Evolutionary conservation across 2,797 vertebrate genomes (phyloP), one percentile per base, ranked within the genome.

Genomic region (Steatocranus sp.): DNA sequence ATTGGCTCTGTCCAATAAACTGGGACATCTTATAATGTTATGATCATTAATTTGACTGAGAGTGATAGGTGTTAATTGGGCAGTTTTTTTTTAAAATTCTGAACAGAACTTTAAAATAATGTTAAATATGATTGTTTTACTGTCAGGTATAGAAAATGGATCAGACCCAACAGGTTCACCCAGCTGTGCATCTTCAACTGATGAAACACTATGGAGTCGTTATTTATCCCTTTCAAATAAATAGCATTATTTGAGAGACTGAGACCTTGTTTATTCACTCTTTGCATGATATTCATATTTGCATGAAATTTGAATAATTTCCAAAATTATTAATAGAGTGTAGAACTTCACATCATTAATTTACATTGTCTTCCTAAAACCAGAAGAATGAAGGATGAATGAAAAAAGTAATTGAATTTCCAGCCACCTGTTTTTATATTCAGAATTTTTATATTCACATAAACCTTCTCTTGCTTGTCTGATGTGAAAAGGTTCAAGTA

Each of bases 1-100:
- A 70, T 18, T 70, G 66, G 23, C 15, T 30, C 10, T 8, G 41
- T 27, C 9, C 15, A 46, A 8, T 46, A 73, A 27, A n/a, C 15
- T 73, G 41, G 15, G 27, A 18, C 6, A 12, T 17, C 23, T 48
- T 48, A 48, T 46, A 11, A 7, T 73, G 46, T 70, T 73, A 73
- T 73, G 25, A 46, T 46, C 23, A 46, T 46, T 27, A 18, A 25
- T 70, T 70, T 46, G 41, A 70, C 23, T 70, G 41, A 27, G 23
- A 46, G 23, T 27, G 66, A 30, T 11, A 5, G 15, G 0, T 18
- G 11, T 70, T 46, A 11, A 70, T 46, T 70, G 2, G 9, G 17
- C 14, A 46, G 15, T n/a, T 30, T 73, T n/a, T 30, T 73, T 15
- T 10, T 0, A 0, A 2, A 61, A 48, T 18, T 70, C 3, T 70